phyloP scores from a whole-genome alignment of 2,797 vertebrate species.

The Neosilurus hyrtlii region DNA sequence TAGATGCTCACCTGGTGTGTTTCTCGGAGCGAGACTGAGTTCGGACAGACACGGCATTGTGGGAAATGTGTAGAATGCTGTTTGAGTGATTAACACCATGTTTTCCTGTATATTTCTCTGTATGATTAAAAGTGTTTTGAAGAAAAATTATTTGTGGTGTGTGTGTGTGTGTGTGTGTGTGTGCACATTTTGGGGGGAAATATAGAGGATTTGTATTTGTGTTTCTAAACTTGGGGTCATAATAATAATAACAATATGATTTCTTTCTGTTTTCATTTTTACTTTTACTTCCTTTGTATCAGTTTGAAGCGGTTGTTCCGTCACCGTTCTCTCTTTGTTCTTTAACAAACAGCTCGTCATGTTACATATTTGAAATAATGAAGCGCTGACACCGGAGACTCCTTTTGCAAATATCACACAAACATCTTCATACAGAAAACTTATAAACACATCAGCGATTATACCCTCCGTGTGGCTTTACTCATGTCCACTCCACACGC shows the following conservation, averaged over 20 bases:
- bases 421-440: not conserved
- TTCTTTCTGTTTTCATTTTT: too few species aligned
- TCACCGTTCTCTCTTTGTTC: too few species aligned
- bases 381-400: not conserved
- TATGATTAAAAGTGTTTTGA: constrained; percentile 74
- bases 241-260: too few species aligned
- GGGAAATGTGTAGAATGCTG: constrained; percentile 57
- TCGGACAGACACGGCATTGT: constrained; percentile 51
- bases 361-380: too few species aligned
- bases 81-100: constrained; percentile 42
- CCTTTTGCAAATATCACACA: not conserved
- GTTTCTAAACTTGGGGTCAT: too few species aligned
- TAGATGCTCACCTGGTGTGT: constrained; percentile 89
- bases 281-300: too few species aligned
- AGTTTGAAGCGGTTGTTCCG: too few species aligned
- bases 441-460: not conserved
- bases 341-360: too few species aligned
- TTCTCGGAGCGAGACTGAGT: constrained; percentile 91
- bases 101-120: constrained; percentile 77
- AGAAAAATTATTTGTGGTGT: constrained; percentile 47
- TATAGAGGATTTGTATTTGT: too few species aligned
- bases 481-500: not conserved
- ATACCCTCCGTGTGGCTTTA: not conserved
- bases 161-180: too few species aligned
- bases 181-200: too few species aligned